Conservation (phyloP, 1,140 invertebrate species). For the Hylaeus volcanicus region DNA sequence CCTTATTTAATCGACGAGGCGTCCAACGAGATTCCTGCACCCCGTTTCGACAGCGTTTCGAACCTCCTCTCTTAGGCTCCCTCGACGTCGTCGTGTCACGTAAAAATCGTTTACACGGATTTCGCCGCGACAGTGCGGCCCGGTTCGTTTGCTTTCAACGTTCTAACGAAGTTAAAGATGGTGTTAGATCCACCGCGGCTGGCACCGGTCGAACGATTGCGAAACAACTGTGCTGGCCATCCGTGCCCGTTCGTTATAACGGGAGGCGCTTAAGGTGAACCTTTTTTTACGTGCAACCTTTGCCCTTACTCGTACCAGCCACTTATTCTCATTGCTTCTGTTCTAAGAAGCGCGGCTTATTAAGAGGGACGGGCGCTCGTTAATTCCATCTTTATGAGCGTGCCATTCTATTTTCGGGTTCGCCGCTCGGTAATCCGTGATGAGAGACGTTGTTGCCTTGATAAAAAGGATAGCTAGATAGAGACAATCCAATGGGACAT, state of each 20-base stretch:
- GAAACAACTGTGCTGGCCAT: too few species aligned
- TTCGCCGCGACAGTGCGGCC: too few species aligned
- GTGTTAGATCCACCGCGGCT: neutral
- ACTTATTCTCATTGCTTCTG: neutral
- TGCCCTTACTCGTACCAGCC: constrained; percentile 31
- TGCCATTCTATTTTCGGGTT: constrained; percentile 32
- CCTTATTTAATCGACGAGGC: neutral
- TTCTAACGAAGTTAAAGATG: neutral
- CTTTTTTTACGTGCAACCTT: constrained; percentile 23
- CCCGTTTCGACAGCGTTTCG: too few species aligned
- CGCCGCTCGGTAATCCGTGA: neutral
- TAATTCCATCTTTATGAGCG: constrained; percentile 26
- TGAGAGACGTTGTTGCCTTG: neutral
- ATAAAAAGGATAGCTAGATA: neutral
- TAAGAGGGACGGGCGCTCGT: constrained; percentile 6
- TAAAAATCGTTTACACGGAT: too few species aligned
- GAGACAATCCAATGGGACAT: neutral
- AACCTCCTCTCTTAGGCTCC: neutral
- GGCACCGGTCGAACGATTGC: neutral
- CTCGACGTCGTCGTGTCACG: neutral
- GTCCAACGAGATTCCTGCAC: too few species aligned
- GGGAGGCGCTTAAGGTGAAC: constrained; percentile 1
- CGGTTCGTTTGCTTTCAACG: neutral
- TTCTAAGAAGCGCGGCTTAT: constrained; percentile 11
- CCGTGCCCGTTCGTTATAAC: too few species aligned